These are phyloP conservation scores for Tiphia femorata DNA, from an alignment of 2,888 invertebrate genomes.

Conservation along the genomic window DNA sequence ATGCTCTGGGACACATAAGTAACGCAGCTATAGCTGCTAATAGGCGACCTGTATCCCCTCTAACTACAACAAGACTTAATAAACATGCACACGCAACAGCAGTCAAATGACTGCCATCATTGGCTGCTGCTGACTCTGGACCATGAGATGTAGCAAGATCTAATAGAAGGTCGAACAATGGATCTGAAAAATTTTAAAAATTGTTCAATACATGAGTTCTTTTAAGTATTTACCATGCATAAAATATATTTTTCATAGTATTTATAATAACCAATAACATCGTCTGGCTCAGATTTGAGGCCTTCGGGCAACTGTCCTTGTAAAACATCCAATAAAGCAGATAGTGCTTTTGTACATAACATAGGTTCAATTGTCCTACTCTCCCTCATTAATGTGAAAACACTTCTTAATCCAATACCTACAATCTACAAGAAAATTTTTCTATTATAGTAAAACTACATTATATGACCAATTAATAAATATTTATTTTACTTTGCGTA, in stretches of 20 bases:
- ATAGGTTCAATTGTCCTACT: conserved; percentile 85
- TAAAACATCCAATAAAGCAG: conserved; percentile 89
- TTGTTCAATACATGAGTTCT: background rate
- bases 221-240: conserved; percentile 1
- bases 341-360: conserved; percentile 89
- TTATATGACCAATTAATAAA: conserved; percentile 1
- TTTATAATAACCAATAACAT: conserved; percentile 74
- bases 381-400: conserved; percentile 92
- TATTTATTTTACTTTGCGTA: no score
- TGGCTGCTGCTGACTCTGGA: conserved; percentile 73
- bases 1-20: conserved; percentile 84
- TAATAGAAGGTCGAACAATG: conserved; percentile 85
- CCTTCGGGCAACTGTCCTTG: conserved; percentile 92
- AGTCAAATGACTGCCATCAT: conserved; percentile 80
- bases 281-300: conserved; percentile 83
- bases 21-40: conserved; percentile 89
- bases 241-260: conserved; percentile 11
- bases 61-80: conserved; percentile 90
- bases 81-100: conserved; percentile 93
- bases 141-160: conserved; percentile 83
- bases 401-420: conserved; percentile 85
- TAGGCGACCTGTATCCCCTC: conserved; percentile 93
- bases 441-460: conserved; percentile 29
- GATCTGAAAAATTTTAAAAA: conserved; percentile 74
- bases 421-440: conserved; percentile 74